Percentiles rank a stretch among this genome's conserved stretches.
Evolutionary conservation across 2,888 invertebrate species (phyloP).

Genomic region (Phorcus lineatus): DNA sequence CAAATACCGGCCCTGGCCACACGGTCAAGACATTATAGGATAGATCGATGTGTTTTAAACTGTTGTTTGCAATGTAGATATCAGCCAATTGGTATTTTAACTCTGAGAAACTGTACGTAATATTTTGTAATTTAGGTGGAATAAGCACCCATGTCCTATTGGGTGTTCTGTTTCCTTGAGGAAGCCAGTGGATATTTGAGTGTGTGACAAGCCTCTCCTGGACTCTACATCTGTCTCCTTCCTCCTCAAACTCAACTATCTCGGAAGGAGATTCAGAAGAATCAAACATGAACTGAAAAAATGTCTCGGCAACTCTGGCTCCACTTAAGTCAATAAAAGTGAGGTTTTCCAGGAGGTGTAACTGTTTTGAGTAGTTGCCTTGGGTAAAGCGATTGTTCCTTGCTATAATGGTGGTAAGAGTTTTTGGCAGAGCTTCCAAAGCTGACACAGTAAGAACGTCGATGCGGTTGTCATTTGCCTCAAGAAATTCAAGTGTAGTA

Average conservation of each 20-base stretch:
- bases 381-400: not conserved
- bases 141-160: not conserved
- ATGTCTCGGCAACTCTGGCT: no score
- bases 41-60: slow-evolving; percentile 29
- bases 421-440: not conserved
- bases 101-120: not conserved
- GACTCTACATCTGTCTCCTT: no score
- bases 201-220: not conserved
- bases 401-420: not conserved
- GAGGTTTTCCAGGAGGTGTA: no score
- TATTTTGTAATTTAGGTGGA: not conserved
- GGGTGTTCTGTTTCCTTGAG: not conserved
- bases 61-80: not conserved
- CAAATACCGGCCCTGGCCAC: no score
- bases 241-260: no score
- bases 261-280: no score
- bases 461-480: not conserved
- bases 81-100: not conserved
- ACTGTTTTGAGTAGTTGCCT: no score
- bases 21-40: slow-evolving; percentile 37
- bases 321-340: no score
- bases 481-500: not conserved
- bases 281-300: no score
- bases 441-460: not conserved
- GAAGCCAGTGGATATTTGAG: no score